phyloP scores from a whole-genome alignment of 2,113 vertebrate species.

The Andinoacara biseriatus region DNA sequence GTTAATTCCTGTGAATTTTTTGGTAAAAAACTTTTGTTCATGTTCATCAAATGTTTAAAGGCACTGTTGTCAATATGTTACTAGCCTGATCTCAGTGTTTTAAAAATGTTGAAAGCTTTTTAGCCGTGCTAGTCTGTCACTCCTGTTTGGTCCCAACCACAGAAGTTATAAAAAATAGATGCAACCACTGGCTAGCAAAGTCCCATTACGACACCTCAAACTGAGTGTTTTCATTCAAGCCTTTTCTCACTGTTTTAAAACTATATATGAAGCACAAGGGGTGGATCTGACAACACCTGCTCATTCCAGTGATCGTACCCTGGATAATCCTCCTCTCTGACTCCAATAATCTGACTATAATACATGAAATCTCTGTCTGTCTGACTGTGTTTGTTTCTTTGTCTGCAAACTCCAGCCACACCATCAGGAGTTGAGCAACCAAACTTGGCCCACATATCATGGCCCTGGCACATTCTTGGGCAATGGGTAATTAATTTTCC shows the following conservation, averaged over 20 bases:
- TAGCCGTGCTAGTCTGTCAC: background rate
- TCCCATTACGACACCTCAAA: too few relatives aligned
- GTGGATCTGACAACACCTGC: background rate
- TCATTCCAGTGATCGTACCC: background rate
- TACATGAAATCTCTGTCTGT: background rate
- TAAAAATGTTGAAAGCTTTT: background rate
- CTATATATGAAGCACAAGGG: background rate
- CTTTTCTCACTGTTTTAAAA: background rate
- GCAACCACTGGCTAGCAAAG: too few relatives aligned
- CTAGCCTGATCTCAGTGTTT: background rate
- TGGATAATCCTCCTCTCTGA: background rate
- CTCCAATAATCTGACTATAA: slow-evolving; percentile 6
- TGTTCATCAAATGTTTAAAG: background rate
- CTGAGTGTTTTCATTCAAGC: too few relatives aligned
- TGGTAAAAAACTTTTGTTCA: background rate
- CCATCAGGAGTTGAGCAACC: fast-evolving
- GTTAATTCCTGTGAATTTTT: background rate
- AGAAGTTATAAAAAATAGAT: too few relatives aligned
- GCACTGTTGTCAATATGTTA: background rate
- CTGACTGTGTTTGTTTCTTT: background rate
- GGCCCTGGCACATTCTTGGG: background rate
- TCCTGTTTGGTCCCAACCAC: too few relatives aligned
- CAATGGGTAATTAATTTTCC: background rate
- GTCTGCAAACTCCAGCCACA: background rate
- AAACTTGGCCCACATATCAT: background rate